Conservation (phyloP, 2,797 vertebrate species). For the Columba guinea region DNA sequence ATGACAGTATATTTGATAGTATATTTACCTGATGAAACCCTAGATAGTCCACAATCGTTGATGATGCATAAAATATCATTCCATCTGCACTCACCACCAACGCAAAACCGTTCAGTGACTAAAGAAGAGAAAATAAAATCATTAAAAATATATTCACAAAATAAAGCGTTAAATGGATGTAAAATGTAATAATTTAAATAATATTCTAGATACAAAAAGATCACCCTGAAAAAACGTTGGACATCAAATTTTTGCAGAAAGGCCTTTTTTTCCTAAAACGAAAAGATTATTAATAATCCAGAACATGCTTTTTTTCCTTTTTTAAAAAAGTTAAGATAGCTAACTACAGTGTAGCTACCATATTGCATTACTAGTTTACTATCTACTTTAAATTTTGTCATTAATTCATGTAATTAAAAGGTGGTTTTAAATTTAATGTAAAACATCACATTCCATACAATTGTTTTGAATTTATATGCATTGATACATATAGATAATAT, state of each 20-base stretch:
- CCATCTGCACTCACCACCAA: slow-evolving; percentile 93
- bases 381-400: not conserved
- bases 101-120: slow-evolving; percentile 93
- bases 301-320: not conserved
- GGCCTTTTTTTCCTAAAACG: not conserved
- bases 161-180: not conserved
- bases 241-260: not conserved
- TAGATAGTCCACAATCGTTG: slow-evolving; percentile 93
- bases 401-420: not conserved
- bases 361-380: not conserved
- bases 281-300: not conserved
- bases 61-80: slow-evolving; percentile 94
- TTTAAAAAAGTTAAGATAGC: not conserved
- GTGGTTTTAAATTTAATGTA: not conserved
- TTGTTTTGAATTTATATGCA: not conserved
- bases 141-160: not conserved
- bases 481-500: not conserved
- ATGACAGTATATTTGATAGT: not conserved
- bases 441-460: not conserved
- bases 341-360: not conserved
- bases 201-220: not conserved
- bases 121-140: slow-evolving; percentile 24
- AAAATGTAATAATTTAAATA: not conserved
- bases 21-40: slow-evolving; percentile 96
- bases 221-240: not conserved